These are phyloP conservation scores for Odontothrips loti DNA, from an alignment of 2,888 invertebrate species.

Conservation along the genomic window DNA sequence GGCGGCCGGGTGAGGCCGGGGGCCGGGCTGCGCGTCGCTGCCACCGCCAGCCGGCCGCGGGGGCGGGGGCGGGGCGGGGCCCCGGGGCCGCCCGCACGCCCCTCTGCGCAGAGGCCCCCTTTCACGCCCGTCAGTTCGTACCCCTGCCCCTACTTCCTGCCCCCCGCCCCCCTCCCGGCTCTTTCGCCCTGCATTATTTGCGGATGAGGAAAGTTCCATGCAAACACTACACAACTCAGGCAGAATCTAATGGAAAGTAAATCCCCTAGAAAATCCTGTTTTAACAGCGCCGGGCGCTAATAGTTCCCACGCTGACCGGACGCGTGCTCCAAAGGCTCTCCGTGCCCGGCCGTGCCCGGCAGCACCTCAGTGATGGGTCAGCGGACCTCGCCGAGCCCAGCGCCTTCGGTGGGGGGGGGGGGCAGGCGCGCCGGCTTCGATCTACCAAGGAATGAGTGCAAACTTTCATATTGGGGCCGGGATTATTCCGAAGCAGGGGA, in stretches of 20 bases:
- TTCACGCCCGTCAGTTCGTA: too few relatives aligned
- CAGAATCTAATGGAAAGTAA: slow-evolving; percentile 22
- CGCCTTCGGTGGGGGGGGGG: neutral
- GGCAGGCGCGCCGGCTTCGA: neutral
- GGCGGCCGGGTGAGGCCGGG: too few relatives aligned
- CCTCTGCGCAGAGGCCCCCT: too few relatives aligned
- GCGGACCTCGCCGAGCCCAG: neutral
- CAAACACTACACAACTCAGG: slow-evolving; percentile 24
- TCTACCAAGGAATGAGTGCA: neutral
- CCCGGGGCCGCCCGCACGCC: too few relatives aligned
- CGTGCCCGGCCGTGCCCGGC: neutral
- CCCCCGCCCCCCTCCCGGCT: neutral
- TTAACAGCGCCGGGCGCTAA: slow-evolving; percentile 2
- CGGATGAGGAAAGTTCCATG: slow-evolving; percentile 24
- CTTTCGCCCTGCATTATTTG: slow-evolving; percentile 3
- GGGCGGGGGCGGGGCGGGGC: too few relatives aligned
- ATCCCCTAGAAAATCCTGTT: slow-evolving; percentile 16
- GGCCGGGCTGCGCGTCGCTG: too few relatives aligned
- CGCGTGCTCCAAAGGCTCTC: too few relatives aligned
- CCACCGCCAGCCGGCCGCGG: too few relatives aligned
- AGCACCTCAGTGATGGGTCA: neutral
- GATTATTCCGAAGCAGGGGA: neutral
- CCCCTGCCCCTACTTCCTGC: too few relatives aligned
- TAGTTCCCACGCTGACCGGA: slow-evolving; percentile 11
- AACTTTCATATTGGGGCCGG: neutral